Base-by-base conservation (phyloP, 2,888 invertebrate genomes). In the Morpho deidamia region DNA sequence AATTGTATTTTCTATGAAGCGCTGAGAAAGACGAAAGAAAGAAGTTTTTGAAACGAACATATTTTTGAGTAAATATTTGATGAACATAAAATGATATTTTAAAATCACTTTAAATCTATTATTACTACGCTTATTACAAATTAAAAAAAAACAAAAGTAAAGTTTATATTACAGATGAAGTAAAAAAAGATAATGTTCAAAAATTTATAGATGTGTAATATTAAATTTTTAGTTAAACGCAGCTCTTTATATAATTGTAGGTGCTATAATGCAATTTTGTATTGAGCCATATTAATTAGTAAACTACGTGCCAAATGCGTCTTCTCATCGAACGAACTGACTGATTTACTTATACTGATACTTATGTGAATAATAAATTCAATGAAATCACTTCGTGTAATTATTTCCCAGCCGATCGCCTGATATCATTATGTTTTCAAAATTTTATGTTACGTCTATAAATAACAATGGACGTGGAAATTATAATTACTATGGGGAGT, bases 221-320 rank as follows among this genome's bases (percentile, higher is more conserved):
- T 42, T 37, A 49, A 34, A 42, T 49, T 42, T 35, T 40, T 42
- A 14, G n/a, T 5, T 47, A 32, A 52, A 35, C 33, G 46, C 45
- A 49, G 43, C 33, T 48, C 55, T 55, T 40, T 42, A 44, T 54
- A 47, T 48, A 44, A 52, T 51, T 48, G 50, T 39, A 44, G 51
- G 42, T 55, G 47, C 52, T 56, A 40, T 56, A 47, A 56, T 56
- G 52, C 54, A 59, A 47, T 60, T 62, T 56, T 58, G 47, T 59
- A 59, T 51, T 57, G 55, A 72, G 88, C 89, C 89, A 89, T 89
- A 87, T 78, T 81, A 78, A 72, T 75, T 83, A 81, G 82, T 82
- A 79, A 85, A 82, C 76, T 78, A 80, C 80, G 88, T 88, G 88
- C 88, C 88, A 88, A 88, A 88, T 84, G 87, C 78, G 73, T 83